A percentile compares a stretch with the other conserved stretches of the same genome.
Conservation (phyloP, 2,797 vertebrate species). For the Brachymystax lenok region DNA sequence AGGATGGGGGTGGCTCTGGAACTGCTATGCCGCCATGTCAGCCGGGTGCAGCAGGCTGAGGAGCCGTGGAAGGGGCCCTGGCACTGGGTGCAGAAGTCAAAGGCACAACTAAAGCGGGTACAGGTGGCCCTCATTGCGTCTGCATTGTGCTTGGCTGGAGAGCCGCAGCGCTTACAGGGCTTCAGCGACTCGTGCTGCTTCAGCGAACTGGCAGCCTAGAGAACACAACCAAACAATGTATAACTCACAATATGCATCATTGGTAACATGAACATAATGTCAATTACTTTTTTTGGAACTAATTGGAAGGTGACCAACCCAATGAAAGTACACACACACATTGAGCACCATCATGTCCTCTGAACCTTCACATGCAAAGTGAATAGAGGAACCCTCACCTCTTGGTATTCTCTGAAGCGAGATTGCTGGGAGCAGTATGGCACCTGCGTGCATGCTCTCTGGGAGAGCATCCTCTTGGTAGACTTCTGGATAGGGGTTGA, state of each 20-base stretch:
- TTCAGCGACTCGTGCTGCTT: slow-evolving; percentile 86
- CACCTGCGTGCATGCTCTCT: slow-evolving; percentile 51
- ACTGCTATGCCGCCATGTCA: slow-evolving; percentile 35
- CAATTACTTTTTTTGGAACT: neutral
- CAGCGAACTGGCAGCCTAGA: slow-evolving; percentile 81
- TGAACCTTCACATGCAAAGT: neutral
- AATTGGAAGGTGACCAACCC: neutral
- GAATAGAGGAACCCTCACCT: slow-evolving; percentile 74
- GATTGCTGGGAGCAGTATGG: slow-evolving; percentile 50
- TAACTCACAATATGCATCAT: neutral
- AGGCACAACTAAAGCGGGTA: slow-evolving; percentile 79
- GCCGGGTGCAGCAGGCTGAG: slow-evolving; percentile 72
- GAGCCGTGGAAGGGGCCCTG: slow-evolving; percentile 83
- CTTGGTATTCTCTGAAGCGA: slow-evolving; percentile 77
- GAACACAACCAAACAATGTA: slow-evolving; percentile 3
- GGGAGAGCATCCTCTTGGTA: slow-evolving; percentile 39
- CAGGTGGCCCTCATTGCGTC: slow-evolving; percentile 82
- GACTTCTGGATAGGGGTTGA: slow-evolving; percentile 48
- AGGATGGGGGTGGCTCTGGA: slow-evolving; percentile 18
- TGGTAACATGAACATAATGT: neutral
- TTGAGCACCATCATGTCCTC: neutral
- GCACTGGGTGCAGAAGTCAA: slow-evolving; percentile 90
- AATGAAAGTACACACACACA: neutral
- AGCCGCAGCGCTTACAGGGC: slow-evolving; percentile 81
- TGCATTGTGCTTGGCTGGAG: slow-evolving; percentile 80